Base-by-base conservation (phyloP, 2,113 vertebrate genomes). In the Eptatretus burgeri region DNA sequence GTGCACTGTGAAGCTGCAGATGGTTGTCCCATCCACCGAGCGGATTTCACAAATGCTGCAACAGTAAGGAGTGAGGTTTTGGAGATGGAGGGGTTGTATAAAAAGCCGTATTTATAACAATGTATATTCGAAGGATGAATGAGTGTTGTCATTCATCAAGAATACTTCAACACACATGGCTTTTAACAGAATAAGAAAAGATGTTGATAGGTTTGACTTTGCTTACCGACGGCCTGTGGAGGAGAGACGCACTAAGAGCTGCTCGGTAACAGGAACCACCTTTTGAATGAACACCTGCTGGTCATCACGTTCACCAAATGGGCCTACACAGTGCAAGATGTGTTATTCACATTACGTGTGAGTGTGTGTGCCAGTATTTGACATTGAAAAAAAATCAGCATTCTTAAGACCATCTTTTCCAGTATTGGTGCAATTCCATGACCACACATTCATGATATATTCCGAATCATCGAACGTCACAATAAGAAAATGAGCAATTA, bases 271-370 rank as follows among this genome's bases (percentile, higher is more conserved):
- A 50, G 89, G 89, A 69, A 96, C 91, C 70, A 96, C 88, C 71
- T 96, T 96, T 75, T 96, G 89, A 70, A 96, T 93, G 69, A 96
- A 96, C 50, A 96, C 89, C 66, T 95, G 89, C 66, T 96, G 89
- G 69, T 96, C 89, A 53, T 95, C 89, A 73, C 89, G 76, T 68
- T 96, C 89, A 68, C 89, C 89, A 75, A 91, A 96, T 9, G 89
- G 89, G 50, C 89, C 89, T 96, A 69, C 51, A 18, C 50, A 52
- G 9, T 9, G 63, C 17, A 51, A 5, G 14, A 41, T 41, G 27
- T 41, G 3, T 41, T 41, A 3, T 41, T 41, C 3, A 41, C 27
- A 3, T 41, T 41, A 41, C 27, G 7, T 41, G 27, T 7, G 27
- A 41, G 27, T 41, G 7, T 7, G 3, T 41, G 27, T 41, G 27